Percentiles rank a stretch among this genome's conserved stretches.
Evolutionary conservation across 2,797 vertebrate genomes (phyloP).

Genomic region (Lophius americanus): DNA sequence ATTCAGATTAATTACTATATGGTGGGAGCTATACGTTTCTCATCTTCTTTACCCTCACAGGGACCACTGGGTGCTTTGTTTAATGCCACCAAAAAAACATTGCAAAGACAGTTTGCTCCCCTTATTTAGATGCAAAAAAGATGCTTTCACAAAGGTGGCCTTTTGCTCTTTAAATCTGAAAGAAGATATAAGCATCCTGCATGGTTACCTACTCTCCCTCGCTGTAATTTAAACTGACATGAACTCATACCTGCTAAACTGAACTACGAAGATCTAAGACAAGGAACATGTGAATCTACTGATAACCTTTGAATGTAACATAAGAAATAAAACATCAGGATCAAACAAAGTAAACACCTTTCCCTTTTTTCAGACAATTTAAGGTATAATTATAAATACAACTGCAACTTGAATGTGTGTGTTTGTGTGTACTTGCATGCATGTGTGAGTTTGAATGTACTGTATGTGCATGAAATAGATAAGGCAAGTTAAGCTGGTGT

Average conservation of each 20-base stretch:
- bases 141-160: conserved; percentile 37
- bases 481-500: conserved; percentile 31
- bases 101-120: conserved; percentile 21
- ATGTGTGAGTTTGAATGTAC: conserved; percentile 4
- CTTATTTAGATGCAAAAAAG: conserved; percentile 40
- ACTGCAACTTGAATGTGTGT: conserved; percentile 12
- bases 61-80: conserved; percentile 31
- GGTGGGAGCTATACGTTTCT: conserved; percentile 40
- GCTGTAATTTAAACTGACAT: conserved; percentile 29
- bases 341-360: conserved; percentile 14
- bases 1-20: conserved; percentile 58
- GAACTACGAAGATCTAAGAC: conserved; percentile 18
- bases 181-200: conserved; percentile 31
- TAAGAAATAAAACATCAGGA: conserved; percentile 9
- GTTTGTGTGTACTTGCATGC: conserved; percentile 22
- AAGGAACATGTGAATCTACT: conserved; percentile 5
- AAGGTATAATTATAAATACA: neutral
- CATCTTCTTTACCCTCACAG: conserved; percentile 46
- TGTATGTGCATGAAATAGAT: conserved; percentile 25
- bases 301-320: conserved; percentile 13
- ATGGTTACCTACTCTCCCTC: conserved; percentile 16
- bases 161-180: conserved; percentile 23
- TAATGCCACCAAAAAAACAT: conserved; percentile 49
- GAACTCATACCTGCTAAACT: conserved; percentile 4
- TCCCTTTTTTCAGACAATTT: conserved; percentile 5